Evolutionary conservation across 64 coral and sea anemone species (phyloP).

Genomic region (Orbicella faveolata): DNA sequence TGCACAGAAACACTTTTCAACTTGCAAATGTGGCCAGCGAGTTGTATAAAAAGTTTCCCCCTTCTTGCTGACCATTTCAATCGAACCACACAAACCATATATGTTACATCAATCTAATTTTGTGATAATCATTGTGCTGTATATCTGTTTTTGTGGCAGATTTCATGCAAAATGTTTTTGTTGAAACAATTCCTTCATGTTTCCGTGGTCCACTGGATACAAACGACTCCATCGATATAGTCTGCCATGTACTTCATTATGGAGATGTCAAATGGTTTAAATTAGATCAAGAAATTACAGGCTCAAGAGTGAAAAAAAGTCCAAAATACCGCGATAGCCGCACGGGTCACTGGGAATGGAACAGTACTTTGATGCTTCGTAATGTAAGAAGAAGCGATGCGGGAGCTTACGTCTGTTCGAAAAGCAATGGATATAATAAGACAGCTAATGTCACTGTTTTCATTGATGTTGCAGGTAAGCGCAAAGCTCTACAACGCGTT

Average conservation of each 20-base stretch:
- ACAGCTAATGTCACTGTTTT: not conserved
- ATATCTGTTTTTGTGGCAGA: not conserved
- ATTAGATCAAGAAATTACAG: not conserved
- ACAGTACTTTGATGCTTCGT: not conserved
- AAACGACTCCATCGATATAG: not conserved
- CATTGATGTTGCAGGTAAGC: constrained; percentile 25
- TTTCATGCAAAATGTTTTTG: not conserved
- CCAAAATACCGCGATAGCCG: too few species aligned
- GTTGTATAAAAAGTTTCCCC: too few species aligned
- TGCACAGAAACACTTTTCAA: too few species aligned
- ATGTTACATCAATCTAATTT: not conserved
- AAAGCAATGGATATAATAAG: constrained; percentile 14
- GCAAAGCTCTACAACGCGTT: too few species aligned
- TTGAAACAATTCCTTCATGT: not conserved
- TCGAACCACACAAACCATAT: too few species aligned
- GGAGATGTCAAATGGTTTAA: constrained; percentile 8
- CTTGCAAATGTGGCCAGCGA: too few species aligned
- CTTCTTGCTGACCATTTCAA: too few species aligned
- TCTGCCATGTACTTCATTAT: constrained; percentile 1
- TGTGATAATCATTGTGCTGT: not conserved
- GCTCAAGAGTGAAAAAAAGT: not conserved
- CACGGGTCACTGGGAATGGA: not conserved
- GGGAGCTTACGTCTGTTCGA: constrained; percentile 11
- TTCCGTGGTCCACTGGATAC: not conserved
- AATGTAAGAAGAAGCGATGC: not conserved